These are phyloP conservation scores for Archaeoteleia sp. DNA, from an alignment of 2,888 invertebrate species.

Conservation along the genomic window DNA sequence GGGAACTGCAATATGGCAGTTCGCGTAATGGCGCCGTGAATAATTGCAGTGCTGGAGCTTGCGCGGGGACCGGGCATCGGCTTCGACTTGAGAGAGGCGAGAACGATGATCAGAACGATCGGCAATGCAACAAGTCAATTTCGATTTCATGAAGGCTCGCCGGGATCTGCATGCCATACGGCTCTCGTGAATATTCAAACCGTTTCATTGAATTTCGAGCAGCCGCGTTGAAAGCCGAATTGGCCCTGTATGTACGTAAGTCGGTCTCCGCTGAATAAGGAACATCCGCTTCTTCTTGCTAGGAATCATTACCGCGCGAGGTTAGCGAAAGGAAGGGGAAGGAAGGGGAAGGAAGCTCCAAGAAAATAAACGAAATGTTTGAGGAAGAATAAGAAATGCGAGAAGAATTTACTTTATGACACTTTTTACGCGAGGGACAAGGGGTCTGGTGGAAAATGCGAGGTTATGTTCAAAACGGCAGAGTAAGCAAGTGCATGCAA, in stretches of 20 bases:
- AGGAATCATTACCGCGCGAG: constrained; percentile 25
- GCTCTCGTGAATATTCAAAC: constrained; percentile 33
- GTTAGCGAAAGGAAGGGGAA: too few species aligned
- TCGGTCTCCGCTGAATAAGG: constrained; percentile 12
- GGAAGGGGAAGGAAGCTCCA: too few species aligned
- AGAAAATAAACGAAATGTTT: too few species aligned
- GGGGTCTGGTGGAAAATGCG: too few species aligned
- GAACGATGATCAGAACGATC: constrained; percentile 1
- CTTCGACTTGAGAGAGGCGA: background rate
- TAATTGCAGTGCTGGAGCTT: constrained; percentile 2
- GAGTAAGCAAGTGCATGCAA: too few species aligned
- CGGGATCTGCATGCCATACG: constrained; percentile 27
- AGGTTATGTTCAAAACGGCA: too few species aligned
- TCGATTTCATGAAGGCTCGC: constrained; percentile 24
- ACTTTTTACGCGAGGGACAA: too few species aligned
- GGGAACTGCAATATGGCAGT: background rate
- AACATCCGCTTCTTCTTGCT: constrained; percentile 5
- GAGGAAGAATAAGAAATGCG: too few species aligned
- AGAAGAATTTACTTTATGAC: too few species aligned
- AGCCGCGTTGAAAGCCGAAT: constrained; percentile 33
- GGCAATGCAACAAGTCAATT: constrained; percentile 31
- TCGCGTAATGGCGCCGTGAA: constrained; percentile 3
- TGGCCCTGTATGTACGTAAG: constrained; percentile 22
- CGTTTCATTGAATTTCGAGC: constrained; percentile 36
- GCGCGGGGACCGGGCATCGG: background rate